Percentiles rank a stretch among this genome's conserved stretches.
Conservation (phyloP, 2,113 vertebrate species). For the Geococcyx californianus region DNA sequence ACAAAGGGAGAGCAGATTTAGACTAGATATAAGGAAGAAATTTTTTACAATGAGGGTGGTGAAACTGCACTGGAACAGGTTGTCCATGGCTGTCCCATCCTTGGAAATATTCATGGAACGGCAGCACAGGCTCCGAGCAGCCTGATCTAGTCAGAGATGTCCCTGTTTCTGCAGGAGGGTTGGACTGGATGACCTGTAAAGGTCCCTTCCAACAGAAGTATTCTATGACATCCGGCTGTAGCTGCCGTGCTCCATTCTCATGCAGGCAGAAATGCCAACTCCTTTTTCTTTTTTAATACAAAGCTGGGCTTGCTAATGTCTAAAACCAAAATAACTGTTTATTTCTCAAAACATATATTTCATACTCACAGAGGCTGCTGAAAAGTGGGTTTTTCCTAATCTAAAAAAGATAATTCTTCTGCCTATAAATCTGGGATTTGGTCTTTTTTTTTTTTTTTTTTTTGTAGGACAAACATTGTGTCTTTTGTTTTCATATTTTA, state of each 20-base stretch:
- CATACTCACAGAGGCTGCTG: not conserved
- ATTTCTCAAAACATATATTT: rapidly evolving
- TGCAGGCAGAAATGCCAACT: rapidly evolving
- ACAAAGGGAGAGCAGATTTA: too few relatives aligned
- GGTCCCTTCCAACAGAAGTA: too few relatives aligned
- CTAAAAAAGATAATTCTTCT: not conserved
- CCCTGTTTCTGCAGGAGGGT: too few relatives aligned
- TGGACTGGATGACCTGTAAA: too few relatives aligned
- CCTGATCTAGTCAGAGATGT: too few relatives aligned
- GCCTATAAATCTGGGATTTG: not conserved
- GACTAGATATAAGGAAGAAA: too few relatives aligned
- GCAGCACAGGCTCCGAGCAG: too few relatives aligned
- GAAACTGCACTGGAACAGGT: too few relatives aligned
- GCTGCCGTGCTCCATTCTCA: rapidly evolving
- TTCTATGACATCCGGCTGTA: not conserved
- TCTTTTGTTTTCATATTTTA: not conserved
- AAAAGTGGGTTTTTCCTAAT: not conserved
- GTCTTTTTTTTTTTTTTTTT: not conserved
- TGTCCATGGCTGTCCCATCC: too few relatives aligned
- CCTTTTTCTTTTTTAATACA: not conserved
- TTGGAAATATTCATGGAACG: too few relatives aligned
- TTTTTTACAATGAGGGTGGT: too few relatives aligned
- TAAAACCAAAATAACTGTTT: rapidly evolving
- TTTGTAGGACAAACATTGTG: not conserved
- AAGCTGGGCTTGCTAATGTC: not conserved